Base-by-base conservation (phyloP, 2,797 vertebrate genomes). In the Buphagus erythrorhynchus region DNA sequence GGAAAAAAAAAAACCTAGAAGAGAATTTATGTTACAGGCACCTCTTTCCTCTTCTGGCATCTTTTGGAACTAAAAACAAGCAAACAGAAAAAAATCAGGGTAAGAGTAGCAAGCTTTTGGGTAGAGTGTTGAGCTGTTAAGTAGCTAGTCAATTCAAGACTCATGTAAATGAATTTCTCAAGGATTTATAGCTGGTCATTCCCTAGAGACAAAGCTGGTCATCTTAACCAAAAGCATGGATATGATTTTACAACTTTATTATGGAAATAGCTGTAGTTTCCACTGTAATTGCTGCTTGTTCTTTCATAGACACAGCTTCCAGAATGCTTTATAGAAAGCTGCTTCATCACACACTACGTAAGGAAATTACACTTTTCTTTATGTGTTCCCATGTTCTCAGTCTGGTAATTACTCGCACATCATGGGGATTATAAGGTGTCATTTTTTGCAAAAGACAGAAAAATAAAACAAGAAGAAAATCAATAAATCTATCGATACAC, bases 1-100 rank as follows among this genome's bases (percentile, higher is more conserved):
- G 1, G 13, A 12, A 9, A 1, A 2, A 14, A 14, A 7, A 2
- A 31, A 9, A 20, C 1, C 5, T 1, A 71, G 22, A 57, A 17
- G 12, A 59, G 2, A 74, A 57, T 54, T 84, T 69, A 43, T 22
- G 7, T 31, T 85, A 55, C 46, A 17, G 52, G 6, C 4, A 40
- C 8, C 1, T 79, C 10, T 72, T 75, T 75, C 25, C 2, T 62
- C 25, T 58, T 33, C 25, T 66, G 11, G 14, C 5, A 31, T 9
- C 6, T 76, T 92, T 78, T 66, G 31, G 36, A 78, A 58, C 2
- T 16, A 11, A 86, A 91, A 89, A 38, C 3, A 91, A 89, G 35
- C 2, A 48, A 29, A 15, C 4, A 66, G 9, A 46, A 42, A 58
- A 85, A 89, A 61, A 31, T 2, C 25, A 63, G 10, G 9, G 16